phyloP scores from a whole-genome alignment of 2,888 invertebrate genomes.

The Oxycera nigricornis region DNA sequence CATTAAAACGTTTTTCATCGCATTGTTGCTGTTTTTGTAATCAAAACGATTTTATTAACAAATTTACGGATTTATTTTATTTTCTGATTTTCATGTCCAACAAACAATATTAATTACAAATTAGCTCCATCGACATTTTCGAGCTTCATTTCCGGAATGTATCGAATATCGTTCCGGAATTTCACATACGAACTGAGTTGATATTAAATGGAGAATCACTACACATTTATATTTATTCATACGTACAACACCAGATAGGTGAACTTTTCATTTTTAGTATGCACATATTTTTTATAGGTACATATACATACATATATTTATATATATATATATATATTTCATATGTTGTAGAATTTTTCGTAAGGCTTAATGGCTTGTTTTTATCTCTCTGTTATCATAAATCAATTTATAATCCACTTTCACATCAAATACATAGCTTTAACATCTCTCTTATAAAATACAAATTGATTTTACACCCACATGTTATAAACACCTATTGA shows the following conservation, averaged over 20 bases:
- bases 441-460: not conserved
- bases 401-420: not conserved
- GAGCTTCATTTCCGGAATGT: not conserved
- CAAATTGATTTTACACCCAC: slow-evolving; percentile 6
- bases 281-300: too few relatives aligned
- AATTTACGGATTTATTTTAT: not conserved
- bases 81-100: not conserved
- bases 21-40: not conserved
- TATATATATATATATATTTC: too few relatives aligned
- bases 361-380: too few relatives aligned
- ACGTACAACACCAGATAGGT: too few relatives aligned
- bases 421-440: not conserved
- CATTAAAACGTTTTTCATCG: not conserved
- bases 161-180: not conserved
- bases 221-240: too few relatives aligned
- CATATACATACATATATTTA: too few relatives aligned
- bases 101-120: not conserved
- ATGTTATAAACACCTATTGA: too few relatives aligned
- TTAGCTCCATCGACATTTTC: not conserved
- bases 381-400: too few relatives aligned
- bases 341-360: too few relatives aligned
- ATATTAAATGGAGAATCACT: not conserved
- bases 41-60: slow-evolving; percentile 3
- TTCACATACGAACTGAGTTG: not conserved
- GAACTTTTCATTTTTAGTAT: too few relatives aligned